These are phyloP conservation scores for Acromyrmex echinatior DNA, from an alignment of 1,140 invertebrate genomes.

Conservation along the genomic window DNA sequence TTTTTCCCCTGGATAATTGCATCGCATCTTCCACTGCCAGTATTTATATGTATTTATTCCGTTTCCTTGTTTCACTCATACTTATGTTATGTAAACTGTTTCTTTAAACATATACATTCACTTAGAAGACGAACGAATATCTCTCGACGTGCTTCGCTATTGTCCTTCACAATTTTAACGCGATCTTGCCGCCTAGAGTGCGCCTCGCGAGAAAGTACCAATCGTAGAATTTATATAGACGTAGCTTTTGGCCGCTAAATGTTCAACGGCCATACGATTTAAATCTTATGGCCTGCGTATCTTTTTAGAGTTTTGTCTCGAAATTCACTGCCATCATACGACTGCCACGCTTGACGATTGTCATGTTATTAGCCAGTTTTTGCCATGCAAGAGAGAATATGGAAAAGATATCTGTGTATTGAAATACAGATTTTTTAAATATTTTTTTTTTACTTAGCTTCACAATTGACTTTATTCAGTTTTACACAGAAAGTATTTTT, in stretches of 20 bases:
- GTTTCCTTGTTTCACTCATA: slow-evolving; percentile 38
- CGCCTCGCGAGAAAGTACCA: slow-evolving; percentile 53
- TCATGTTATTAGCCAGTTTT: neutral
- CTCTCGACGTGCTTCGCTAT: slow-evolving; percentile 34
- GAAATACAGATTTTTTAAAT: neutral
- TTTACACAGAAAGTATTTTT: neutral
- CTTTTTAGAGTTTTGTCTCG: slow-evolving; percentile 18
- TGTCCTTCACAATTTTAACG: slow-evolving; percentile 42
- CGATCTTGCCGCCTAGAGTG: slow-evolving; percentile 32
- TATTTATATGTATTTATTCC: slow-evolving; percentile 76
- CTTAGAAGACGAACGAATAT: slow-evolving; percentile 14
- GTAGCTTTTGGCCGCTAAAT: slow-evolving; percentile 20
- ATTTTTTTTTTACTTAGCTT: slow-evolving; percentile 32
- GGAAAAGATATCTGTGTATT: slow-evolving; percentile 3
- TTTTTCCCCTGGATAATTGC: slow-evolving; percentile 55
- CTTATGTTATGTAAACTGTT: slow-evolving; percentile 18
- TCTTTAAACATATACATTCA: slow-evolving; percentile 11
- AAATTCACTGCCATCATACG: slow-evolving; percentile 32
- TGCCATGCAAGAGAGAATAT: neutral
- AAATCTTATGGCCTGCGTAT: slow-evolving; percentile 9
- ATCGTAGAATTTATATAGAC: slow-evolving; percentile 37
- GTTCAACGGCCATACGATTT: slow-evolving; percentile 4
- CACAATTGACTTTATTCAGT: neutral
- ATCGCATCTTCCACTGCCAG: slow-evolving; percentile 76
- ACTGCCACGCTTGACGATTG: slow-evolving; percentile 25